Base-by-base conservation (phyloP, 2,797 vertebrate species). In the Thamnophis elegans region DNA sequence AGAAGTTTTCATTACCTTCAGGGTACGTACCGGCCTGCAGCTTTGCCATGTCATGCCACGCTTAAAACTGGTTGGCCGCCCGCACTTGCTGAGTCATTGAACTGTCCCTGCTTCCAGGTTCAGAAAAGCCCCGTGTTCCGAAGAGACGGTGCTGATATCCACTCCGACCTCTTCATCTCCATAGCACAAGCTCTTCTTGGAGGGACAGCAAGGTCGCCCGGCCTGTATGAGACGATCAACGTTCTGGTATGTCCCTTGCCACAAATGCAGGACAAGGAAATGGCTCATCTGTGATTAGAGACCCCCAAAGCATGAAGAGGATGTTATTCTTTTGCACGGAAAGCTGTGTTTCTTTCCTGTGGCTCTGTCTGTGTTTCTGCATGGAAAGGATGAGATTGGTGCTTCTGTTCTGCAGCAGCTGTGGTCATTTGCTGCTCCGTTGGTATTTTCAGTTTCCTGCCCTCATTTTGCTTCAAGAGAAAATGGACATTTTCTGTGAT, bases 1-100 rank as follows among this genome's bases (percentile, higher is more conserved):
- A 93, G 99, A 99, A 96, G 98, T 99, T 96, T 99, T 99, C 96
- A 98, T 99, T 94, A 99, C 98, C 0, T 99, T 99, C 96, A 97
- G 97, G 98, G 99, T 99, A 95, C 53, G 98, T 98, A 22, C 89
- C 0, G 6, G 9, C 3, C 11, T 14, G 8, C 11, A 3, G 1
- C 60, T 11, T 26, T 89, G 36, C 82, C 73, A 54, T 16, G 1
- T 25, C 62, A 10, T 1, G 0, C 0, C 0, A 25, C 82, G 59
- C 6, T 32, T 65, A 53, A 26, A 13, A 62, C 32, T 54, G 1
- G 51, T 2, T 12, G 8, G 5, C 68, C 3, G 0, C 28, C 14
- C 89, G 4, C 36, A 2, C 8, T 11, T 62, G 90, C 25, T 59
- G n/a, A n/a, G 1, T 14, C 56, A 92, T 4, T 93, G n/a, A 51